Evolutionary conservation across 2,113 vertebrate genomes (phyloP), one percentile per base, ranked within the genome.

Genomic region (Rhadina sibilatrix): DNA sequence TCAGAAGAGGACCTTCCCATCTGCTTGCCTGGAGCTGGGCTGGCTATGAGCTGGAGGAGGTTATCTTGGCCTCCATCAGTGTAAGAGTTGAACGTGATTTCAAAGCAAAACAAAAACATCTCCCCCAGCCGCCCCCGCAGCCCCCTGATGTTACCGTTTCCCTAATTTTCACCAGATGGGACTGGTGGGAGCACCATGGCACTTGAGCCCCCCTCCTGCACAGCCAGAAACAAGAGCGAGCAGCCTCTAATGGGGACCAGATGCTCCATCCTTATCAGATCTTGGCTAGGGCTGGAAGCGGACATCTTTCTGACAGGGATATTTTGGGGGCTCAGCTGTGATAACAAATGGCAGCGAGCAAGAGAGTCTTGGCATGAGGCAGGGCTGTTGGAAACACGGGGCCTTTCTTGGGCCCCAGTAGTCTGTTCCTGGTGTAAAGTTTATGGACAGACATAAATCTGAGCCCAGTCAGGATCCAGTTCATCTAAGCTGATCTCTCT

Each of bases 81-180:
- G 72, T 96, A 94, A 95, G 82, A 95, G 94, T 80, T 91, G 96
- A 97, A 97, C 5, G 15, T 93, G 96, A 95, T 96, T 96, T 94
- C 93, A 92, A 93, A 95, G 96, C 72, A 93, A 95, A 97, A 97
- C 87, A 95, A 95, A 96, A 97, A 95, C 91, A 93, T 65, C 46
- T 9, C 89, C 63, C 56, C 54, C 5, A 4, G 64, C 65, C 8
- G 1, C 37, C 87, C 86, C 66, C 11, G 0, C 85, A 86, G 49
- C 69, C 74, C 72, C 92, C 85, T 8, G 81, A 96, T 96, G 95
- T 95, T 97, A 96, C 96, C 4, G 1, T 93, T 96, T 60, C 89
- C 79, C 90, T 97, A 97, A 97, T 96, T 91, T 90, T 97, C 96
- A 96, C 69, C 97, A 97, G 95, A 96, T 97, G 97, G 93, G 72